These are phyloP conservation scores for Cyanistes caeruleus DNA, from an alignment of 2,113 vertebrate genomes.

Conservation along the genomic window DNA sequence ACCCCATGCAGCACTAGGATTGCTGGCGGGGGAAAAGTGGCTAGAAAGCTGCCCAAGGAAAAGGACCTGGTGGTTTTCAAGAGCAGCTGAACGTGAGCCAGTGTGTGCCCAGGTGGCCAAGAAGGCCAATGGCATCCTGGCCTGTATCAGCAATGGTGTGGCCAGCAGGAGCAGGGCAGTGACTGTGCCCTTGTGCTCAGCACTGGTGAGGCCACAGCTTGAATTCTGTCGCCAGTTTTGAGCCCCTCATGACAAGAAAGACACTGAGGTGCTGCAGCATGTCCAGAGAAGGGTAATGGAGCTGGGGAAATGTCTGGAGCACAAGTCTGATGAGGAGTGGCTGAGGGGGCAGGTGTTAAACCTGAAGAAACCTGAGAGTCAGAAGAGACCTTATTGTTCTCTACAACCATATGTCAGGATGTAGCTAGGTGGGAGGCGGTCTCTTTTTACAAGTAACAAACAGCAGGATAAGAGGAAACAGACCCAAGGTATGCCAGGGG, in stretches of 20 bases:
- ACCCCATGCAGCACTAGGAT: fast-evolving
- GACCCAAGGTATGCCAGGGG: background rate
- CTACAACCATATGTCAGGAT: background rate
- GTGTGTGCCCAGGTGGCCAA: background rate
- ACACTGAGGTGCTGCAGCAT: fast-evolving
- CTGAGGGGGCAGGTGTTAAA: background rate
- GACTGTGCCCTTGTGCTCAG: background rate
- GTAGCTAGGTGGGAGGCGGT: fast-evolving
- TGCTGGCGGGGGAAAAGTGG: background rate
- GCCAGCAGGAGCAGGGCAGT: background rate
- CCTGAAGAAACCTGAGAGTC: background rate
- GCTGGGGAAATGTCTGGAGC: background rate
- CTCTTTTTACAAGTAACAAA: background rate
- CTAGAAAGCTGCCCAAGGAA: background rate
- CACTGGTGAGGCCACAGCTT: background rate
- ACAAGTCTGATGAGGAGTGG: fast-evolving
- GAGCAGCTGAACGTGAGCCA: background rate
- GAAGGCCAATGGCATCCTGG: background rate
- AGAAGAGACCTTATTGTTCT: background rate
- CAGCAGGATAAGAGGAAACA: background rate
- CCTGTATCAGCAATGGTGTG: fast-evolving
- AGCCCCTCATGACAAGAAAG: too few species aligned
- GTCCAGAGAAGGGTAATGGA: background rate
- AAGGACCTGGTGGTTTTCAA: background rate
- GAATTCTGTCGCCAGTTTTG: background rate